These are phyloP conservation scores for Pterostichus niger DNA, from an alignment of 2,888 invertebrate species.

Conservation along the genomic window DNA sequence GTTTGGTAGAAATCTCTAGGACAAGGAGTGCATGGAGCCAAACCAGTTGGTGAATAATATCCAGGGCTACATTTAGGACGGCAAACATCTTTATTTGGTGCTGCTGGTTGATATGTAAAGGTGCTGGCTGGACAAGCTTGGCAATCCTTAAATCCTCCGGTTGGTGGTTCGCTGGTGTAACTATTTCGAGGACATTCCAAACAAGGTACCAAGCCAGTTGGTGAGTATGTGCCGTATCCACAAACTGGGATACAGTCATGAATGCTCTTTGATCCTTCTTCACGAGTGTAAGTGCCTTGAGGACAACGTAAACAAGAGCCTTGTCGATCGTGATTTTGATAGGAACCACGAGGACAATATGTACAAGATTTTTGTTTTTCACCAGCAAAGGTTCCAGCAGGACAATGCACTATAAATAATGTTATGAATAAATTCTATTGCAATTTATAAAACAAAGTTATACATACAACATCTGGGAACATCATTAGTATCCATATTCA, in stretches of 20 bases:
- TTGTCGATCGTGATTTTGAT: conserved; percentile 95
- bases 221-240: conserved; percentile 97
- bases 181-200: conserved; percentile 96
- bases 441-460: background rate
- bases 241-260: conserved; percentile 95
- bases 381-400: conserved; percentile 95
- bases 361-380: conserved; percentile 95
- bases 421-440: background rate
- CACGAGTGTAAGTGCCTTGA: conserved; percentile 93
- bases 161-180: conserved; percentile 92
- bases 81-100: conserved; percentile 89
- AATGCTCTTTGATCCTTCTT: conserved; percentile 92
- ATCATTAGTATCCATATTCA: conserved; percentile 95
- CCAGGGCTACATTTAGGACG: conserved; percentile 94
- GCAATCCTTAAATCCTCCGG: conserved; percentile 95
- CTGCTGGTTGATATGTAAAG: conserved; percentile 95
- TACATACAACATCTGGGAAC: conserved; percentile 94
- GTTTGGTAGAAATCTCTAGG: conserved; percentile 96
- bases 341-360: conserved; percentile 94
- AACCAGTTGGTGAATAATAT: conserved; percentile 94
- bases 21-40: conserved; percentile 96
- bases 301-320: conserved; percentile 95
- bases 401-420: conserved; percentile 90
- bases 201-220: conserved; percentile 95
- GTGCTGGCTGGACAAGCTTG: conserved; percentile 94